phyloP scores from a whole-genome alignment of 2,113 vertebrate genomes.

The Camarhynchus parvulus region DNA sequence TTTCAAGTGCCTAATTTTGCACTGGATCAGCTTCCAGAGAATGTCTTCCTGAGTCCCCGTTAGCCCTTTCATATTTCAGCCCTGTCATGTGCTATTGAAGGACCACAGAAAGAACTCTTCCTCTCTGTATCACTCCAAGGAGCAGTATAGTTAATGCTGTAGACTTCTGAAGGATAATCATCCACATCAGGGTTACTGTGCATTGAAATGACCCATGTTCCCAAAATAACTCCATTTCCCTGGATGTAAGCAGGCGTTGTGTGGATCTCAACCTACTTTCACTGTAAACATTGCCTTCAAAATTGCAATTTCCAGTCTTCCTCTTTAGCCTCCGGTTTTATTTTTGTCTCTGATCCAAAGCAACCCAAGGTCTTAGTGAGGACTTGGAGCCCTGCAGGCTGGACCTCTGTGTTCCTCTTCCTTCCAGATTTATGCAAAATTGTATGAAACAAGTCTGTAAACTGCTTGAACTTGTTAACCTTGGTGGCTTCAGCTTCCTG shows the following conservation, averaged over 20 bases:
- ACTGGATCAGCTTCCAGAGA: background rate
- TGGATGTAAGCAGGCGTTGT: accelerated
- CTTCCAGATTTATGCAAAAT: background rate
- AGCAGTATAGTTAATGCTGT: background rate
- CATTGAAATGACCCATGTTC: background rate
- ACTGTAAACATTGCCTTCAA: background rate
- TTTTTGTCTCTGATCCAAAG: background rate
- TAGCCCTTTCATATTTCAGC: background rate
- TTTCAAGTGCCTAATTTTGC: background rate
- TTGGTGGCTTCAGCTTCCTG: background rate
- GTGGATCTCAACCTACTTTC: background rate
- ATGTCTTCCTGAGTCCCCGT: background rate
- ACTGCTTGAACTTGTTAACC: background rate
- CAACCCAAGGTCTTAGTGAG: background rate
- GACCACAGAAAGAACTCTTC: background rate
- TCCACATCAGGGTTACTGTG: background rate
- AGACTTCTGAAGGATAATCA: background rate
- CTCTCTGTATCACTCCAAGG: background rate
- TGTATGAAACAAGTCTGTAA: background rate
- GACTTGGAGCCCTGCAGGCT: background rate
- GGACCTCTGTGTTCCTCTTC: background rate
- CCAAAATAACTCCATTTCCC: background rate
- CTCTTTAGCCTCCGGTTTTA: background rate
- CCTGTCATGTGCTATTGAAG: background rate
- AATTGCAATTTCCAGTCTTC: background rate